These are phyloP conservation scores for Adelognathus sp. DNA, from an alignment of 2,888 invertebrate genomes.

Conservation along the genomic window DNA sequence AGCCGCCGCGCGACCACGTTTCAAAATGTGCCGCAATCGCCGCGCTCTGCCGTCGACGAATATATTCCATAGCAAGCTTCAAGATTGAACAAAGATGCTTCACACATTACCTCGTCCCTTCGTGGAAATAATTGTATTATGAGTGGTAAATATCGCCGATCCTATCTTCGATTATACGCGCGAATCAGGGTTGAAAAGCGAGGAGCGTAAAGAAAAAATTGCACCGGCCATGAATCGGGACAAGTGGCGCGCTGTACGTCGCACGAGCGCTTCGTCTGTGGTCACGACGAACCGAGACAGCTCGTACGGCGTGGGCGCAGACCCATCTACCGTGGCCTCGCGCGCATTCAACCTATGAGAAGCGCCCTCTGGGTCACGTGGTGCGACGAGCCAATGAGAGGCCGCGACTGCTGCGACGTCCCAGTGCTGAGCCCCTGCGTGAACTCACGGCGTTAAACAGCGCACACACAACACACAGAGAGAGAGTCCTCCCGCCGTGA, in stretches of 20 bases:
- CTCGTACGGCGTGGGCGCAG: slow-evolving; percentile 77
- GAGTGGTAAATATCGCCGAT: not conserved
- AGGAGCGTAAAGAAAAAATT: not conserved
- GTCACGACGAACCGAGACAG: slow-evolving; percentile 11
- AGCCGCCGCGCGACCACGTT: slow-evolving; percentile 16
- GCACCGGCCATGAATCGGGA: slow-evolving; percentile 65
- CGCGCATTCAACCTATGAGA: slow-evolving; percentile 80
- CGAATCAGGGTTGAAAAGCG: not conserved
- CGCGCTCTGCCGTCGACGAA: not conserved
- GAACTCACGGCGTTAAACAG: no score
- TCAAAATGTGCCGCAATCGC: slow-evolving; percentile 1
- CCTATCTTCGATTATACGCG: not conserved
- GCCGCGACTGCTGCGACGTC: slow-evolving; percentile 80
- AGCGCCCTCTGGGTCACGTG: slow-evolving; percentile 81
- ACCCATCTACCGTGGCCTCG: slow-evolving; percentile 80
- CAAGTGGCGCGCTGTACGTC: slow-evolving; percentile 62
- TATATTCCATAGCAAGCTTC: not conserved
- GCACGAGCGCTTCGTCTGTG: slow-evolving; percentile 42
- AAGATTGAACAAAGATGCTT: not conserved
- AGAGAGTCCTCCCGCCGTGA: slow-evolving; percentile 20
- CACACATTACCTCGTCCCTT: not conserved
- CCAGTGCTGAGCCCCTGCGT: no score
- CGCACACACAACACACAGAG: not conserved
- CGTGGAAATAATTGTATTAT: not conserved
- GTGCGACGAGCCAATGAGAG: slow-evolving; percentile 79